Evolutionary conservation across 2,888 invertebrate species (phyloP), one percentile per base, ranked within the genome.

Genomic region (Drosophila mercatorum): DNA sequence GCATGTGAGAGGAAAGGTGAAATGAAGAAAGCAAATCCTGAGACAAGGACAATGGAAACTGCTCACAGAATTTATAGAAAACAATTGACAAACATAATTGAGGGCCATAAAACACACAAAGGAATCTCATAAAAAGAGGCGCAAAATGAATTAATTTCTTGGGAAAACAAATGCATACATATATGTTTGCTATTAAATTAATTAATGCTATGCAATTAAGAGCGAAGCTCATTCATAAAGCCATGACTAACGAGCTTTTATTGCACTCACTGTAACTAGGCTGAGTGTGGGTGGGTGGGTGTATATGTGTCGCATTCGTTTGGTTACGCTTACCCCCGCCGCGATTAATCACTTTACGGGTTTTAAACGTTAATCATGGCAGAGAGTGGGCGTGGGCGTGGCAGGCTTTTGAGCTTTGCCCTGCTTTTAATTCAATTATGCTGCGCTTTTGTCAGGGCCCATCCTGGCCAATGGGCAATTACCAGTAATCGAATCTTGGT

Each of bases 351-450:
- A 73, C 76, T 70, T 70, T 55, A 70, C 71, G 76, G 68, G 68
- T 76, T 80, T 83, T 75, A 85, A 76, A 59, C 79, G 73, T 69
- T 76, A 81, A 81, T 78, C 83, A 72, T 55, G 61, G 44, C 64
- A 55, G 17, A 17, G 17, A 17, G 17, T 17, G 61, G 53, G 46
- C 8, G 52, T 22, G 61, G 53, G 46, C 8, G 52, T 43, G 36
- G 40, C 6, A 3, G 36, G 78, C 72, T 80, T 82, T 72, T 65
- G 59, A 78, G 79, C 80, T 80, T 76, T 75, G 73, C 70, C 72
- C 64, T 70, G 88, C 79, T 83, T 74, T 83, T 83, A 83, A 84
- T 84, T 87, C 75, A 84, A 84, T 84, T 87, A 87, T 75, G 73
- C 73, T 73, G 68, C 78, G 80, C 80, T 80, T 77, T 84, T 80